Evolutionary conservation across 2,888 invertebrate genomes (phyloP).

Genomic region (Phasia obesa): DNA sequence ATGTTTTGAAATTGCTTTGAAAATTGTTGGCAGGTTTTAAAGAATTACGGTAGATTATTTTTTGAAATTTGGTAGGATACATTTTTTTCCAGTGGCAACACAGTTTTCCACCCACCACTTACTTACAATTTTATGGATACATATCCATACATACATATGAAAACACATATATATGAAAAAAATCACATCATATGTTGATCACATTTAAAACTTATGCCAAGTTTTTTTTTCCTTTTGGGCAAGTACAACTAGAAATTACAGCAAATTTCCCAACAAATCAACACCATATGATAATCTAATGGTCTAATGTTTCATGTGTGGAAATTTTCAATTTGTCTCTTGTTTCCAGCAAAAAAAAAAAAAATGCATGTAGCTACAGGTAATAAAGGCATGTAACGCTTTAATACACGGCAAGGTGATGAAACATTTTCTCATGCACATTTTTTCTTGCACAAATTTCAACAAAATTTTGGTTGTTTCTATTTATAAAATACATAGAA

Average conservation of each 20-base stretch:
- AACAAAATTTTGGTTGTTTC: constrained; percentile 49
- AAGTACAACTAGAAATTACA: constrained; percentile 39
- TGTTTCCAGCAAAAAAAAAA: constrained; percentile 10
- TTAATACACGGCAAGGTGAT: constrained; percentile 12
- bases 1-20: too few relatives aligned
- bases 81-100: too few relatives aligned
- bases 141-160: background rate
- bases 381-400: constrained; percentile 53
- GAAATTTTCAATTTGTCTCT: constrained; percentile 60
- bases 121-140: too few relatives aligned
- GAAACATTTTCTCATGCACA: constrained; percentile 51
- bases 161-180: constrained; percentile 14
- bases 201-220: constrained; percentile 81
- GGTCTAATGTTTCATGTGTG: constrained; percentile 52
- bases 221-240: constrained; percentile 73
- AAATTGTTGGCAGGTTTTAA: too few relatives aligned
- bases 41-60: too few relatives aligned
- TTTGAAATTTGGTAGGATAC: too few relatives aligned
- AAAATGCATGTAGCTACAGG: constrained; percentile 52
- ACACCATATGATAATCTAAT: constrained; percentile 56
- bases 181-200: constrained; percentile 80
- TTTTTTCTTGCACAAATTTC: constrained; percentile 20
- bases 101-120: too few relatives aligned
- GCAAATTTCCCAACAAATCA: constrained; percentile 44
- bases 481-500: background rate